Conservation (phyloP, 2,113 vertebrate genomes). For the Rhineura floridana region DNA sequence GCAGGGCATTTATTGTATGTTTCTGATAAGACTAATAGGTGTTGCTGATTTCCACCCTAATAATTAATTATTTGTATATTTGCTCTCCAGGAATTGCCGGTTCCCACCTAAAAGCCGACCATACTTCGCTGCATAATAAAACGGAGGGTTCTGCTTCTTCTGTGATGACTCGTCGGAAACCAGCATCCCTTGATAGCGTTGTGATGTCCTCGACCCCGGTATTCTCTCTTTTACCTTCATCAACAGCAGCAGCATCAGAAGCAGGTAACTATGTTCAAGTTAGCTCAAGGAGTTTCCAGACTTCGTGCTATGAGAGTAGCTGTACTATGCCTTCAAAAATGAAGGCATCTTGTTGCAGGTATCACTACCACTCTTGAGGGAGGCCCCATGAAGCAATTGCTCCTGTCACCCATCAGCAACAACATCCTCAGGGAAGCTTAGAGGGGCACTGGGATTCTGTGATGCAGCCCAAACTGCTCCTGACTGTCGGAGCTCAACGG, state of each 20-base stretch:
- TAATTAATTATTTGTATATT: constrained; percentile 43
- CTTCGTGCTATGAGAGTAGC: background rate
- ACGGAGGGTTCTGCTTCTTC: constrained; percentile 73
- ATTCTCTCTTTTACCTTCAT: constrained; percentile 78
- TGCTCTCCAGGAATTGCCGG: constrained; percentile 72
- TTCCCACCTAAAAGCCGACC: constrained; percentile 82
- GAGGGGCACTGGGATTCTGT: background rate
- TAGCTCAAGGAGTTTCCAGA: background rate
- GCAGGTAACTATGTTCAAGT: constrained; percentile 69
- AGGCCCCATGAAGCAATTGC: background rate
- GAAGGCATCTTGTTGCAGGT: background rate
- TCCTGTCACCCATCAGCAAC: background rate
- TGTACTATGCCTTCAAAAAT: constrained; percentile 10
- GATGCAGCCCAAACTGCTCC: background rate
- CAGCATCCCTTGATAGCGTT: constrained; percentile 72
- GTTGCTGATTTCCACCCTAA: background rate
- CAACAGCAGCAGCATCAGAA: constrained; percentile 74
- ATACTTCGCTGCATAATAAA: constrained; percentile 75
- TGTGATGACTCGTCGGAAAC: constrained; percentile 81
- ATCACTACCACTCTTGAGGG: background rate
- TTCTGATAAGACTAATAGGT: background rate
- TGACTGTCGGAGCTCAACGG: too few species aligned
- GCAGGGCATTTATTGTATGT: background rate
- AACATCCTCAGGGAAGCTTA: too few species aligned
- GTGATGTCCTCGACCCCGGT: constrained; percentile 69